Percentiles rank a stretch among this genome's conserved stretches.
phyloP scores from a whole-genome alignment of 2,797 vertebrate species.

The Sebastes kiyomatsui region DNA sequence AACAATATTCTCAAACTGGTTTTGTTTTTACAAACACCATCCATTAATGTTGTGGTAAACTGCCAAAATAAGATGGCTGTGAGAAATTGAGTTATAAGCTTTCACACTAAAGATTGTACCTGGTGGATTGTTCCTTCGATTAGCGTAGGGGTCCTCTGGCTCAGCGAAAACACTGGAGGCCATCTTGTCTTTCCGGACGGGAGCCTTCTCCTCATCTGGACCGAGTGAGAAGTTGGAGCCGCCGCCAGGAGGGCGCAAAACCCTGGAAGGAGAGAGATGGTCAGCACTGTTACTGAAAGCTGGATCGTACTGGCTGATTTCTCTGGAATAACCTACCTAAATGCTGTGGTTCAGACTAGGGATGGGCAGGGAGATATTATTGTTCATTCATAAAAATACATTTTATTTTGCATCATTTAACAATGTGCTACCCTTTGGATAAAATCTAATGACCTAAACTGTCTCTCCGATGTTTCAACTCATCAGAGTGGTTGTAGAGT shows the following conservation, averaged over 20 bases:
- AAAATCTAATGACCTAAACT: not conserved
- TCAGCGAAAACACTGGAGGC: constrained; percentile 95
- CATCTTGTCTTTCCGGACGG: constrained; percentile 91
- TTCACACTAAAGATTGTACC: constrained; percentile 60
- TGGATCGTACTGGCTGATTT: not conserved
- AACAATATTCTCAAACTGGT: not conserved
- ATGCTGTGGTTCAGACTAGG: not conserved
- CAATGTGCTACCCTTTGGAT: not conserved
- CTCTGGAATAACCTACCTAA: not conserved
- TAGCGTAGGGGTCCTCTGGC: constrained; percentile 89
- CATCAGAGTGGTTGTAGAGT: not conserved
- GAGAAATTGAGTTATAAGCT: not conserved
- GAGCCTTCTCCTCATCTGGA: constrained; percentile 87
- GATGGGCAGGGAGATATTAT: not conserved
- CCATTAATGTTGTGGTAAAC: not conserved
- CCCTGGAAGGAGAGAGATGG: constrained; percentile 73
- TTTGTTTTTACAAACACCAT: not conserved
- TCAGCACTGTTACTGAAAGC: not conserved
- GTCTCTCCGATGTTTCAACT: not conserved
- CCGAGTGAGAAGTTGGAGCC: constrained; percentile 94
- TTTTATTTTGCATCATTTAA: not conserved
- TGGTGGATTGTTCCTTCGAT: constrained; percentile 87
- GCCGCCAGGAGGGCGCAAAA: constrained; percentile 94
- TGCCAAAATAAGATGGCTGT: not conserved
- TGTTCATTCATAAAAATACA: not conserved